These are phyloP conservation scores for Festucalex cinctus DNA, from an alignment of 2,113 vertebrate genomes.

Conservation along the genomic window DNA sequence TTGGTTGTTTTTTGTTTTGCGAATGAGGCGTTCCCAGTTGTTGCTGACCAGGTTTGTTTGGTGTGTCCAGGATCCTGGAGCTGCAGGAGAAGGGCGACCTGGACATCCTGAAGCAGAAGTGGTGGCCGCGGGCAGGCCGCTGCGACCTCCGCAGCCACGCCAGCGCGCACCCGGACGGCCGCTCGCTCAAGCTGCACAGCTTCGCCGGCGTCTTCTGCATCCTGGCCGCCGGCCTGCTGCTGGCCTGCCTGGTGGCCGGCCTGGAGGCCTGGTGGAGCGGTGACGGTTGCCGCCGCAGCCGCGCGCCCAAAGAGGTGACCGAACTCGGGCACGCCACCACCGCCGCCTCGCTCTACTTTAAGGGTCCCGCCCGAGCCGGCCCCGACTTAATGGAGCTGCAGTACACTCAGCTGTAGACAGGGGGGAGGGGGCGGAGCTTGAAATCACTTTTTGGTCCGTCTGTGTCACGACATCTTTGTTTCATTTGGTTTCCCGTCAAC, in stretches of 20 bases:
- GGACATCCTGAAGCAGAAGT: constrained; percentile 97
- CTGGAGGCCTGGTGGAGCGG: constrained; percentile 96
- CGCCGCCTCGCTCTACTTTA: constrained; percentile 80
- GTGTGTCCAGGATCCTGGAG: constrained; percentile 85
- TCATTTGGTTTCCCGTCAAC: not conserved
- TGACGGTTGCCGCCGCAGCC: constrained; percentile 92
- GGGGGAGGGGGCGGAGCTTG: constrained; percentile 20
- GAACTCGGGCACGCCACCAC: constrained; percentile 72
- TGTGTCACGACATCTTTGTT: not conserved
- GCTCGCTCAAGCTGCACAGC: constrained; percentile 94
- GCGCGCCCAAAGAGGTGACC: constrained; percentile 95
- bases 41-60: not conserved
- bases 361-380: constrained; percentile 72
- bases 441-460: constrained; percentile 72
- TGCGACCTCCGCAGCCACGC: constrained; percentile 86
- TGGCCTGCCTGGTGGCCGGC: constrained; percentile 94
- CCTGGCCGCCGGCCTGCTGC: constrained; percentile 92
- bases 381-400: constrained; percentile 76
- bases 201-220: constrained; percentile 98
- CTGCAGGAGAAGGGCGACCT: constrained; percentile 94
- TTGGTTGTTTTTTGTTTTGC: too few species aligned
- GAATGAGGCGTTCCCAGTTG: too few species aligned
- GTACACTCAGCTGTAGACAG: constrained; percentile 75
- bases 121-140: constrained; percentile 93
- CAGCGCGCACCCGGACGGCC: constrained; percentile 82